Evolutionary conservation across 2,888 invertebrate genomes (phyloP).

Genomic region (Thereva unica): DNA sequence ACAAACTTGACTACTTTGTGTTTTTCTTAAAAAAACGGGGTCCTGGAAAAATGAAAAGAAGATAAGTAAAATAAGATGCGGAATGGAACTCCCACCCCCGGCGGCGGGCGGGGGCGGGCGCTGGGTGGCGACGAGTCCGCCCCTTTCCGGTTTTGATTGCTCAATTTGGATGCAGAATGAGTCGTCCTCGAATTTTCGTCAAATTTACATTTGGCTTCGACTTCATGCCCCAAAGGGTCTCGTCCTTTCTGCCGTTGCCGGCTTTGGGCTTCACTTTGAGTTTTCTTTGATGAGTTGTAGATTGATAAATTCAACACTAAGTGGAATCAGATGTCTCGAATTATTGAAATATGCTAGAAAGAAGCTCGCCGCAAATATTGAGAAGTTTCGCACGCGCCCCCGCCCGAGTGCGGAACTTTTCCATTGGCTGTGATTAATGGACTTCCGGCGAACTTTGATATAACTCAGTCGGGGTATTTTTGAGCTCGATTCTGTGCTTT

Average conservation of each 20-base stretch:
- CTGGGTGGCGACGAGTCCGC: conserved; percentile 37
- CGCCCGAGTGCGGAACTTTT: no score
- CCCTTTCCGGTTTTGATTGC: conserved; percentile 39
- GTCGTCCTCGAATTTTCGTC: conserved; percentile 35
- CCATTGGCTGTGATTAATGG: no score
- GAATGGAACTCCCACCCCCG: background rate
- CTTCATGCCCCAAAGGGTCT: conserved; percentile 31
- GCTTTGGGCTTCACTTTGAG: conserved; percentile 23
- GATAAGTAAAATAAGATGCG: conserved; percentile 14
- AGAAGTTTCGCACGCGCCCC: no score
- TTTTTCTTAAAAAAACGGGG: conserved; percentile 13
- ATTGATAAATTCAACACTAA: conserved; percentile 29
- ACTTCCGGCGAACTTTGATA: no score
- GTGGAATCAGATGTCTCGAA: background rate
- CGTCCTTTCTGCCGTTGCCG: background rate
- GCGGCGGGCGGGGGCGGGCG: background rate
- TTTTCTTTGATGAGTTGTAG: conserved; percentile 34
- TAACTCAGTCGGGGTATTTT: no score
- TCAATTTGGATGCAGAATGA: conserved; percentile 41
- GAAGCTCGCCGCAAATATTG: no score
- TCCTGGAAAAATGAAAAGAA: background rate
- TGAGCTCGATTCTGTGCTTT: no score
- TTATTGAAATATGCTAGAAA: no score
- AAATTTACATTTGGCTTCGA: conserved; percentile 34
- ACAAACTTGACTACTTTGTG: conserved; percentile 39